Base-by-base conservation (phyloP, 2,888 invertebrate genomes). In the Phorcus lineatus region DNA sequence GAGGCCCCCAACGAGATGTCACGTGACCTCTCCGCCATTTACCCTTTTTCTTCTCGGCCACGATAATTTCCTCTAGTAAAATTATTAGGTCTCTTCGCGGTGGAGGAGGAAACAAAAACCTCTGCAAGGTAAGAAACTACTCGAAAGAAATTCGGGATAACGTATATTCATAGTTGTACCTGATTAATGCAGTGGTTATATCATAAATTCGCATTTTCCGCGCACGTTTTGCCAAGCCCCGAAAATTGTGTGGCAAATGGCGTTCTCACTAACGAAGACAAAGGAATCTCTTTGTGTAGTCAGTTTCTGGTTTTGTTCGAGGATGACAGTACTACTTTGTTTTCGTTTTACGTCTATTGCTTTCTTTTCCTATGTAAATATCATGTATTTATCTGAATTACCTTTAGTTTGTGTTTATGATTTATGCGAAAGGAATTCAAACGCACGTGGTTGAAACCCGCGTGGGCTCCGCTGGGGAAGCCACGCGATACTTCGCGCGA, bases 1-100 rank as follows among this genome's bases (percentile, higher is more conserved):
- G 77, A 78, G 77, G 77, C 19, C 77, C 77, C 77, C 31, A 62
- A 78, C 66, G 52, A 70, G 17, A 70, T 70, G 66, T 78, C 77
- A 78, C 77, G 77, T 78, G 77, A 66, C 52, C 77, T 78, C 77
- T 78, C 77, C 77, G 52, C 77, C 77, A 78, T 66, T 66, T 70
- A 66, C 53, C 77, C 62, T 66, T 78, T 78, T 66, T 78, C 28
- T 52, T 62, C 52, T 62, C 28, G 52, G 77, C 66, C 77, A 78
- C 62, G 53, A 78, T 36, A 40, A 17, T 55, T 28, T 76, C 28
- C 31, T 47, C 77, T 7, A 66, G 77, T 76, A 78, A 66, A 66
- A 66, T 78, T 62, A 36, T 66, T 52, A 78, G 77, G 77, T 78
- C 77, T 78, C 47, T 53, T 62, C 40, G 62, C 55, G 66, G 70